Percentiles rank a stretch among this genome's conserved stretches.
Conservation (phyloP, 2,888 invertebrate species). For the Polydrusus pterygomalis region DNA sequence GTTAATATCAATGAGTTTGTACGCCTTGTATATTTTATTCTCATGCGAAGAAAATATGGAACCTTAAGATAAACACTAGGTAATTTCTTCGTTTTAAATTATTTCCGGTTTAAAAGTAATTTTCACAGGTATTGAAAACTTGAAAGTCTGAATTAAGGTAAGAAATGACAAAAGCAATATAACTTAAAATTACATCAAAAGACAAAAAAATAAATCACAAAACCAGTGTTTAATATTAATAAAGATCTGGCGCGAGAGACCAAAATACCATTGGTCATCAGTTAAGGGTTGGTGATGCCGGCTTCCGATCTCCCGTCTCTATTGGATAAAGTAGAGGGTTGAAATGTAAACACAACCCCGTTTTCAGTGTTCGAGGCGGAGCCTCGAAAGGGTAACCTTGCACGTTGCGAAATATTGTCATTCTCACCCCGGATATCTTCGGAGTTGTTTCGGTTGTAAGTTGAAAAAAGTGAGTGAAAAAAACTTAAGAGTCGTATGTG, state of each 20-base stretch:
- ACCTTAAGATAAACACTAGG: background rate
- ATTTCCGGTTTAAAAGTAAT: slow-evolving; percentile 24
- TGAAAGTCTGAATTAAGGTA: slow-evolving; percentile 34
- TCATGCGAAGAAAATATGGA: too few species aligned
- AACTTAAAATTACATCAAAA: slow-evolving; percentile 53
- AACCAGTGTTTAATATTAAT: slow-evolving; percentile 53
- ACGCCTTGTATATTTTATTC: too few species aligned
- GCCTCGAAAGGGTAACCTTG: slow-evolving; percentile 66
- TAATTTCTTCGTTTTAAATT: background rate
- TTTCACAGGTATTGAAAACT: slow-evolving; percentile 29
- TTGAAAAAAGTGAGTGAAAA: slow-evolving; percentile 29
- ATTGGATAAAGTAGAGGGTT: slow-evolving; percentile 68
- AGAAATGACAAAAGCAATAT: slow-evolving; percentile 38
- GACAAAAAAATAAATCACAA: slow-evolving; percentile 52
- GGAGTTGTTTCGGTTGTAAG: slow-evolving; percentile 49
- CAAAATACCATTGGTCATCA: slow-evolving; percentile 67
- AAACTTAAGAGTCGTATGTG: background rate
- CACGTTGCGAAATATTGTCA: slow-evolving; percentile 64
- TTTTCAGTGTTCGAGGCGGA: slow-evolving; percentile 66
- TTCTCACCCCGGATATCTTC: slow-evolving; percentile 59
- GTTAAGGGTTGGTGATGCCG: slow-evolving; percentile 66
- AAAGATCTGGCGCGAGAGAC: slow-evolving; percentile 55
- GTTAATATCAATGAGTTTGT: too few species aligned
- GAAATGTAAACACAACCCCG: slow-evolving; percentile 69
- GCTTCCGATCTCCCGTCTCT: slow-evolving; percentile 62